phyloP scores from a whole-genome alignment of 2,797 vertebrate species.

The Heteromormyrus szaboi region DNA sequence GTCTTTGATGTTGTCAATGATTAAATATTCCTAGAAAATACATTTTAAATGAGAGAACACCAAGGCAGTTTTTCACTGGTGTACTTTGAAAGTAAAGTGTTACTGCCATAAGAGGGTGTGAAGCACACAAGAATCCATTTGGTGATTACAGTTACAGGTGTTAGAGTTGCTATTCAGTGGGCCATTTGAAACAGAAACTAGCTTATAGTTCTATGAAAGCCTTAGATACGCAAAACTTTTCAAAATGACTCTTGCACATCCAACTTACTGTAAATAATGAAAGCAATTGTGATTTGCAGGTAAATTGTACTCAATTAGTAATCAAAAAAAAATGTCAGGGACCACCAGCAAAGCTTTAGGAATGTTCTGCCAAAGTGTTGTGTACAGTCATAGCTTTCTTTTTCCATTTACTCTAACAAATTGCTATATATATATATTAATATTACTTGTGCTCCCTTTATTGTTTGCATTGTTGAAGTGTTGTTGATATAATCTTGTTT shows the following conservation, averaged over 20 bases:
- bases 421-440: slow-evolving; percentile 27
- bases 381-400: slow-evolving; percentile 31
- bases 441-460: slow-evolving; percentile 1
- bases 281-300: slow-evolving; percentile 36
- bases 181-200: slow-evolving; percentile 21
- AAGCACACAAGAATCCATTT: not conserved
- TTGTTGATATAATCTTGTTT: slow-evolving; percentile 15
- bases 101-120: not conserved
- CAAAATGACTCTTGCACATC: slow-evolving; percentile 40
- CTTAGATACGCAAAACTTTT: slow-evolving; percentile 17
- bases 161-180: slow-evolving; percentile 10
- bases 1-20: slow-evolving; percentile 18
- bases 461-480: not conserved
- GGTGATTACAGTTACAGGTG: slow-evolving; percentile 16
- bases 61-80: not conserved
- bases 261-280: slow-evolving; percentile 43
- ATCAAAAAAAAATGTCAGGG: slow-evolving; percentile 50
- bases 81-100: slow-evolving; percentile 9
- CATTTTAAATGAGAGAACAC: slow-evolving; percentile 27
- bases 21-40: slow-evolving; percentile 5
- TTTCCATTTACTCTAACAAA: slow-evolving; percentile 16
- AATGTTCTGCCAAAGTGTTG: slow-evolving; percentile 59
- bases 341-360: slow-evolving; percentile 57
- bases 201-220: slow-evolving; percentile 30
- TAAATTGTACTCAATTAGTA: slow-evolving; percentile 30